phyloP scores from a whole-genome alignment of 1,140 invertebrate species.

The Maconellicoccus hirsutus region DNA sequence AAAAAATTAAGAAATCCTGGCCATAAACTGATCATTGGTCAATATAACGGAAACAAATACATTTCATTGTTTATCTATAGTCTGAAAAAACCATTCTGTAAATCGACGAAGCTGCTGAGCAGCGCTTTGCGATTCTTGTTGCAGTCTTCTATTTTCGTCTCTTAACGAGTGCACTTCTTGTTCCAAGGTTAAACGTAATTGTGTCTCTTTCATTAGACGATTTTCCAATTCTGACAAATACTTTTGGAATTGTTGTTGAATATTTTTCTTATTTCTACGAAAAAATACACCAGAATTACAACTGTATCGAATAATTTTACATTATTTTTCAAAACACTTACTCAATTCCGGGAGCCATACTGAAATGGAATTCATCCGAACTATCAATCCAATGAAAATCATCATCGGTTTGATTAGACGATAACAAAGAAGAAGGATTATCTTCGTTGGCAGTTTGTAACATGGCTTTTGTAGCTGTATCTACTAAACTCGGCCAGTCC shows the following conservation, averaged over 20 bases:
- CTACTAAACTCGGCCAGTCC: conserved; percentile 65
- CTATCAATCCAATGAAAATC: conserved; percentile 15
- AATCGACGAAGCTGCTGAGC: conserved; percentile 78
- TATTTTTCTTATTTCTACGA: background rate
- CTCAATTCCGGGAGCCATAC: background rate
- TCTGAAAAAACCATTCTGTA: conserved; percentile 87
- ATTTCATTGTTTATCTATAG: conserved; percentile 53
- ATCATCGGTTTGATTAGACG: background rate
- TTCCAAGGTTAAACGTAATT: conserved; percentile 47
- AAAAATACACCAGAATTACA: background rate
- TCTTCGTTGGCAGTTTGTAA: conserved; percentile 10
- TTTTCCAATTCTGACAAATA: conserved; percentile 52
- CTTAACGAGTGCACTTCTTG: conserved; percentile 62
- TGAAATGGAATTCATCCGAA: conserved; percentile 16
- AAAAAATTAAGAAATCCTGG: background rate
- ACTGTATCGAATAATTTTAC: background rate
- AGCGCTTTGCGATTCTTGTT: conserved; percentile 77
- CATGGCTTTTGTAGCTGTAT: conserved; percentile 54
- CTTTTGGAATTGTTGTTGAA: conserved; percentile 40
- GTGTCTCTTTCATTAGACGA: conserved; percentile 48
- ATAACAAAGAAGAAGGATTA: background rate
- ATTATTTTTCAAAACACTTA: background rate
- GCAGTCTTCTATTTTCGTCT: conserved; percentile 71
- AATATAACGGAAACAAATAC: background rate
- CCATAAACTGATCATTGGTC: background rate